Evolutionary conservation across 2,888 invertebrate genomes (phyloP), one percentile per base, ranked within the genome.

Genomic region (Campoletis raptor): DNA sequence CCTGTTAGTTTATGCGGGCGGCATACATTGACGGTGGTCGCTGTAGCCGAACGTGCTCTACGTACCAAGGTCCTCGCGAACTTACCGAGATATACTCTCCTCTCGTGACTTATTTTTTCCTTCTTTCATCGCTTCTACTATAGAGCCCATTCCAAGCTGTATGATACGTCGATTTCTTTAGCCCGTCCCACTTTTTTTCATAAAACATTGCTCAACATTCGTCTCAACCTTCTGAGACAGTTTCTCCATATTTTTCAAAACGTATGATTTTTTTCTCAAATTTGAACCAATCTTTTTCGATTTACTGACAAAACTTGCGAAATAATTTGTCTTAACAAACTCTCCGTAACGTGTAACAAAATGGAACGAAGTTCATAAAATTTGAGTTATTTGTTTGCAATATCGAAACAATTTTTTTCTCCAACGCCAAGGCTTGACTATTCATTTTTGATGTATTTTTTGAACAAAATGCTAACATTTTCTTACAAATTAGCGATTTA

Each of bases 1-100:
- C 92, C 94, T 93, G 94, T 94, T 94, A 94, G 93, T 92, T 94
- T 94, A 94, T 94, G 94, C 94, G 93, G 92, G 91, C 91, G 91
- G 94, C 94, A 94, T 94, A 94, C 94, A 94, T 94, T 92, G 94
- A 91, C 91, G 92, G 90, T 89, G 92, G 91, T 92, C 76, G 61
- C 85, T 92, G 91, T 36, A 45, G 78, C 73, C 91, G 93, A 87
- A 94, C 94, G 94, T 94, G 94, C 91, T 91, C 90, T 90, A 94
- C 94, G 92, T 94, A 94, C 94, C 92, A 94, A 94, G 91, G 40
- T 90, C 91, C 88, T 88, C 76, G 61, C 81, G 64, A 88, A 86
- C 89, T 90, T 90, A 90, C 90, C 69, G 79, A 81, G 84, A 85
- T 82, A 87, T 90, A 88, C 89, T 87, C 85, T 73, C 79, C 78